These are phyloP conservation scores for Jordanella pulchra DNA, from an alignment of 2,797 vertebrate genomes.

Conservation along the genomic window DNA sequence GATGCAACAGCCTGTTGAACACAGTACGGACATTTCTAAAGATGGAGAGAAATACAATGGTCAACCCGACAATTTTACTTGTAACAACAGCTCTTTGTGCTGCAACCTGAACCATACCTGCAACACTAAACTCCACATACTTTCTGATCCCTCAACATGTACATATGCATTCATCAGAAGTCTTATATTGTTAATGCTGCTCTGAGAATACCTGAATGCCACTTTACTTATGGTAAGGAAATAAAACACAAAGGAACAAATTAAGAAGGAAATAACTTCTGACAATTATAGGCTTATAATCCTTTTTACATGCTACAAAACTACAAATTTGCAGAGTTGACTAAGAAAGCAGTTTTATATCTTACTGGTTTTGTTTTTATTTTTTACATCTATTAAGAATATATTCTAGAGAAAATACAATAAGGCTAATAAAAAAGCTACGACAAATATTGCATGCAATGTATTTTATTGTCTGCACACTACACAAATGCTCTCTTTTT, in stretches of 20 bases:
- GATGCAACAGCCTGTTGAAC: background rate
- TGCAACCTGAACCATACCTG: background rate
- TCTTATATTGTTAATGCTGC: background rate
- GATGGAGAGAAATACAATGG: background rate
- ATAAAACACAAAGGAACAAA: conserved; percentile 30
- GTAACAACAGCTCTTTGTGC: background rate
- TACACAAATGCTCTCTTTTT: background rate
- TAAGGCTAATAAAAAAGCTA: conserved; percentile 6
- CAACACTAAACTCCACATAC: background rate
- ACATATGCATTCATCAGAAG: background rate
- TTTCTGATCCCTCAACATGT: background rate
- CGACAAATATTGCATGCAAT: background rate
- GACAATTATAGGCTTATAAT: conserved; percentile 34
- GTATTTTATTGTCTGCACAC: conserved; percentile 3
- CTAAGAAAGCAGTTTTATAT: background rate
- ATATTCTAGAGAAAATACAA: conserved; percentile 1
- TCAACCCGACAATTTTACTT: background rate
- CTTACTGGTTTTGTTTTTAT: background rate
- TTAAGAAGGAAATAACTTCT: conserved; percentile 32
- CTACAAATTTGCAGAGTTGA: conserved; percentile 27
- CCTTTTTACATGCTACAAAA: conserved; percentile 40
- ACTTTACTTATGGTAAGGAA: conserved; percentile 33
- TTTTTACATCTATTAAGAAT: background rate
- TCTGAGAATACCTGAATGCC: conserved; percentile 4
- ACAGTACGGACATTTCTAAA: background rate